These are phyloP conservation scores for Empidonax alnorum DNA, from an alignment of 2,113 vertebrate species.

Conservation along the genomic window DNA sequence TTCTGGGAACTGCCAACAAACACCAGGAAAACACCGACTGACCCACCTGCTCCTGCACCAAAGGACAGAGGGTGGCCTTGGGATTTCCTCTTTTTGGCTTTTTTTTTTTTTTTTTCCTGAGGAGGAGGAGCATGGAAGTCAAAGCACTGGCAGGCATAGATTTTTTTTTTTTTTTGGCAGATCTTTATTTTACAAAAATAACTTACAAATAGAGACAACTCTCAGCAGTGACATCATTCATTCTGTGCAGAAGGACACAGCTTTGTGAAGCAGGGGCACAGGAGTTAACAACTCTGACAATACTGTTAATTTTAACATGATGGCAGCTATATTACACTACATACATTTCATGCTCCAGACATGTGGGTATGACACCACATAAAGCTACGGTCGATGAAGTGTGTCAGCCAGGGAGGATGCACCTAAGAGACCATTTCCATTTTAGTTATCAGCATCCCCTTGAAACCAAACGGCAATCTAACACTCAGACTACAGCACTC, in stretches of 20 bases:
- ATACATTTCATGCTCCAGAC: constrained; percentile 20
- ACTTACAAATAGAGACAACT: constrained; percentile 74
- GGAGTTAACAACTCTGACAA: constrained; percentile 26
- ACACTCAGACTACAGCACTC: constrained; percentile 49
- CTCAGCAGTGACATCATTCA: constrained; percentile 31
- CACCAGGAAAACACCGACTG: neutral
- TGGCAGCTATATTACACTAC: constrained; percentile 18
- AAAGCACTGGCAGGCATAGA: neutral
- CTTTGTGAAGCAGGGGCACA: neutral
- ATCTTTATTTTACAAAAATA: constrained; percentile 81
- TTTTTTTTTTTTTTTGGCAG: neutral
- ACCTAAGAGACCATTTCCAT: neutral
- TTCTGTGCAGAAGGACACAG: constrained; percentile 21
- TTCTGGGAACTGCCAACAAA: neutral
- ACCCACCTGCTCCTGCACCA: neutral
- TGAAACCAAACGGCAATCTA: constrained; percentile 8
- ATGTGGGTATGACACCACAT: neutral
- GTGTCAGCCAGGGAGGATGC: constrained; percentile 30
- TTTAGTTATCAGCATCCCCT: constrained; percentile 22
- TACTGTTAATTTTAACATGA: constrained; percentile 11
- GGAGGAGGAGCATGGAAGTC: neutral
- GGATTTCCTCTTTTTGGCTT: neutral
- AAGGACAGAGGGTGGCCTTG: neutral
- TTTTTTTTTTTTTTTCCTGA: neutral
- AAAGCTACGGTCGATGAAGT: constrained; percentile 48